A percentile compares a stretch with the other conserved stretches of the same genome.
Conservation (phyloP, 2,113 vertebrate genomes). For the Danio rerio region DNA sequence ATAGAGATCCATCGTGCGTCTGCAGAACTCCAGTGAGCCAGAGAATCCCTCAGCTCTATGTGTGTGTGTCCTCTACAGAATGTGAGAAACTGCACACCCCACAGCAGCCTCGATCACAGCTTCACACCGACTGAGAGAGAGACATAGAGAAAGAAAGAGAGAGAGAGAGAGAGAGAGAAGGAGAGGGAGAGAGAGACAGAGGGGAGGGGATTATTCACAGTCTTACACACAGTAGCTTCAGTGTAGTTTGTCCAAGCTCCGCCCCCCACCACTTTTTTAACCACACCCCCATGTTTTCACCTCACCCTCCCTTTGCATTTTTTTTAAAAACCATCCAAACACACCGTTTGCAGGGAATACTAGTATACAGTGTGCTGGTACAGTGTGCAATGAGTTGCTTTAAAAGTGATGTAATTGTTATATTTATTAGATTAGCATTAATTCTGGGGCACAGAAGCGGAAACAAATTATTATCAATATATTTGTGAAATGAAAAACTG, state of each 20-base stretch:
- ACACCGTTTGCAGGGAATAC: too few species aligned
- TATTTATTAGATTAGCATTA: too few species aligned
- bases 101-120: conserved; percentile 23
- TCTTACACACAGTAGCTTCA: conserved; percentile 38
- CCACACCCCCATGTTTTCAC: conserved; percentile 16
- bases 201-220: conserved; percentile 22
- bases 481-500: too few species aligned
- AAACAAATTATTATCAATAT: too few species aligned
- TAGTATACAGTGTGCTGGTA: too few species aligned
- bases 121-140: conserved; percentile 37
- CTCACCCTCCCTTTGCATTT: background rate
- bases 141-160: conserved; percentile 38
- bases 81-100: conserved; percentile 38
- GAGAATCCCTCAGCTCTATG: background rate
- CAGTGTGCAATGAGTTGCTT: too few species aligned
- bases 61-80: conserved; percentile 29
- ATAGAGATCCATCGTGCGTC: conserved; percentile 36
- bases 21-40: background rate
- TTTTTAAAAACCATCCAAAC: too few species aligned
- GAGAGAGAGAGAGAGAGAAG: conserved; percentile 28
- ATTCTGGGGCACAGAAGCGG: too few species aligned
- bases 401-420: too few species aligned
- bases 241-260: conserved; percentile 17
- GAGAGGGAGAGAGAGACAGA: conserved; percentile 26
- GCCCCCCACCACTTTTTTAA: background rate